Conservation (phyloP, 2,113 vertebrate genomes). For the Paramormyrops kingsleyae region DNA sequence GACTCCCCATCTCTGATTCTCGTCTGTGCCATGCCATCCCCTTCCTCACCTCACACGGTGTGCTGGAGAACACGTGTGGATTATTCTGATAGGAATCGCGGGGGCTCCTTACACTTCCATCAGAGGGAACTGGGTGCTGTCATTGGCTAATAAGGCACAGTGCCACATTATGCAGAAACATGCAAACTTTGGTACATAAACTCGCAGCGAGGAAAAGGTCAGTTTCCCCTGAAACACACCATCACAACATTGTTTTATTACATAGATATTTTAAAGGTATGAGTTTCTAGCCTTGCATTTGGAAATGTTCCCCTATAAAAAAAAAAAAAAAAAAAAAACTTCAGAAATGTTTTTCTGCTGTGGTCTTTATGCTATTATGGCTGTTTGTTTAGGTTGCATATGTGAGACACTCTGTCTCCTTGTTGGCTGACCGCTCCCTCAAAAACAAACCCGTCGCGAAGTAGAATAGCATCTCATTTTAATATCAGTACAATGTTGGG, state of each 20-base stretch:
- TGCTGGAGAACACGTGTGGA: background rate
- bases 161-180: background rate
- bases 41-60: background rate
- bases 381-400: conserved; percentile 20
- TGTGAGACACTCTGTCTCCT: background rate
- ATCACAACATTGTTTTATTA: background rate
- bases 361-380: conserved; percentile 10
- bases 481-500: background rate
- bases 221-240: background rate
- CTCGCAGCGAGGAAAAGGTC: background rate
- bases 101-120: background rate
- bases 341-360: background rate
- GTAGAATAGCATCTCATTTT: background rate
- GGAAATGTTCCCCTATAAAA: background rate
- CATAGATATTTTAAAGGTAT: conserved; percentile 1
- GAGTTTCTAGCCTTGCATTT: background rate
- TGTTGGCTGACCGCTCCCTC: background rate
- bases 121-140: background rate
- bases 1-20: too few relatives aligned
- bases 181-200: background rate
- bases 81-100: background rate
- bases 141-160: background rate
- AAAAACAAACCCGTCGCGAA: background rate
- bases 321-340: background rate
- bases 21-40: background rate